phyloP scores from a whole-genome alignment of 2,888 invertebrate genomes.

The Ophraella communa region DNA sequence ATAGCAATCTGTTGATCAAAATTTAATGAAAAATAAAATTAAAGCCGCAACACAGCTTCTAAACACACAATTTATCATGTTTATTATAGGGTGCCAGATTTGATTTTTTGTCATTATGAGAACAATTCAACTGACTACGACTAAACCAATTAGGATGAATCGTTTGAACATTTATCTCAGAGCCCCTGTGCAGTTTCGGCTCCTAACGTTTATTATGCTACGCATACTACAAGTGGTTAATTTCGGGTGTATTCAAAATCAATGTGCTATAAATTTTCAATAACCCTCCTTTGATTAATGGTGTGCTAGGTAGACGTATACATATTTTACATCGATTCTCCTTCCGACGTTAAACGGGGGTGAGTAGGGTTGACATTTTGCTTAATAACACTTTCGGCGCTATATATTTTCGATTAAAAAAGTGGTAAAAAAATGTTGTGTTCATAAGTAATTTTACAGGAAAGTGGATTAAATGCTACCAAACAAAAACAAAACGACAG shows the following conservation, averaged over 20 bases:
- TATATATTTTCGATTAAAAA: not conserved
- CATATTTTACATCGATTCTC: conserved; percentile 34
- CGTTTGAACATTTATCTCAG: not conserved
- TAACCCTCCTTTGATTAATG: conserved; percentile 34
- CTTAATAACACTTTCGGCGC: not conserved
- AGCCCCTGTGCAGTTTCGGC: not conserved
- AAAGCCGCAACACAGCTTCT: too few species aligned
- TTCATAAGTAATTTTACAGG: not conserved
- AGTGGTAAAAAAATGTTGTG: not conserved
- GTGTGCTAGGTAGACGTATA: conserved; percentile 30
- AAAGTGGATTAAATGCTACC: too few species aligned
- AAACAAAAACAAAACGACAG: not conserved
- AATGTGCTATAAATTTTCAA: conserved; percentile 38
- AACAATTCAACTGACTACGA: not conserved
- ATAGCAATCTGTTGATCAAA: too few species aligned
- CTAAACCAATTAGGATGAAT: not conserved
- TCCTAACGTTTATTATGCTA: conserved; percentile 17
- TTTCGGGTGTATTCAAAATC: conserved; percentile 32
- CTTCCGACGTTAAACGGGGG: conserved; percentile 12
- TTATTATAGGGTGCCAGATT: not conserved
- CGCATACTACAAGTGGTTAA: conserved; percentile 29
- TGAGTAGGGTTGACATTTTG: conserved; percentile 21
- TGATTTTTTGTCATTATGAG: not conserved
- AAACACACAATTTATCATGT: not conserved
- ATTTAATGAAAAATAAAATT: too few species aligned